These are phyloP conservation scores for Alouatta palliata DNA, from an alignment of 2,113 vertebrate genomes.

Conservation along the genomic window DNA sequence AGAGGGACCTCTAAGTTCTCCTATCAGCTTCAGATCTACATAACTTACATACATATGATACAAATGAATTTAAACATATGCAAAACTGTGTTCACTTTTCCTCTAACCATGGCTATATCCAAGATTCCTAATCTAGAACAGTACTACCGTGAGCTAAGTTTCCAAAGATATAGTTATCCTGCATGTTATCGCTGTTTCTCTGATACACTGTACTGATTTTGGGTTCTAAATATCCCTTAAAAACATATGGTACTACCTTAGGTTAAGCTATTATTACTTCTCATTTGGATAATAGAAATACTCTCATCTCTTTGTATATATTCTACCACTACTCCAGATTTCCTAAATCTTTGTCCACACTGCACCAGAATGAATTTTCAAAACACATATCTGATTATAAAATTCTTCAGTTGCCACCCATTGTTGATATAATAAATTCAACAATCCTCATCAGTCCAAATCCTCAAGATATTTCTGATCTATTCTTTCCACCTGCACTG, in stretches of 20 bases:
- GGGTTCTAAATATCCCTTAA: background rate
- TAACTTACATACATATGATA: background rate
- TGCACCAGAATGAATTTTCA: background rate
- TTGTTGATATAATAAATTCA: background rate
- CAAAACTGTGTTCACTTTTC: background rate
- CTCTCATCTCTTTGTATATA: background rate
- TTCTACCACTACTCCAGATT: background rate
- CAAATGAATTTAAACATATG: background rate
- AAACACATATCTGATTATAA: background rate
- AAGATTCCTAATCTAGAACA: background rate
- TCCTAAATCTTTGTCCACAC: background rate
- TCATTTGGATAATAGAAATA: background rate
- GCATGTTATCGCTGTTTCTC: background rate
- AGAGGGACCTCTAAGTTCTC: background rate
- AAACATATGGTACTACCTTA: background rate
- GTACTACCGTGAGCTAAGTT: background rate
- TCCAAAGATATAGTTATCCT: background rate
- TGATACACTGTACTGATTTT: background rate
- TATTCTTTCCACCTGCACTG: rapidly evolving
- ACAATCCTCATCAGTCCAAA: background rate
- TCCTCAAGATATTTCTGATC: background rate
- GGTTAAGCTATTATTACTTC: background rate
- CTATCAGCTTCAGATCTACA: background rate
- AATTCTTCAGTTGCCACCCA: background rate
- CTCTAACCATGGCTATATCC: background rate